Percentiles rank a stretch among this genome's conserved stretches.
Conservation (phyloP, 2,888 invertebrate genomes). For the Tridacna crocea region DNA sequence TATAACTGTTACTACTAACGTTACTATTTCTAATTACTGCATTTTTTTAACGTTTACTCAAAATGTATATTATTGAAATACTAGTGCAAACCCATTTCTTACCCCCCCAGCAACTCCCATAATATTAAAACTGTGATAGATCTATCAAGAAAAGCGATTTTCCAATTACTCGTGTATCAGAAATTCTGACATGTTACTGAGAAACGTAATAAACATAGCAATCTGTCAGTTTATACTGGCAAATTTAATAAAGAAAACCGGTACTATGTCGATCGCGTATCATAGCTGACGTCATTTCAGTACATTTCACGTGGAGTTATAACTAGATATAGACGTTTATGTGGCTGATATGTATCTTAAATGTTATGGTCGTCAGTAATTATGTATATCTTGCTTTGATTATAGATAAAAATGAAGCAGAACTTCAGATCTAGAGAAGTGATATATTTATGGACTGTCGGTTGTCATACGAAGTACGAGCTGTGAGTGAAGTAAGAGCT, state of each 20-base stretch:
- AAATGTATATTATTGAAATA: too few relatives aligned
- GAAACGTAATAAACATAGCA: slow-evolving; percentile 21
- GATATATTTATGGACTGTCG: too few relatives aligned
- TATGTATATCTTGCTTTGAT: too few relatives aligned
- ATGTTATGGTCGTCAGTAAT: too few relatives aligned
- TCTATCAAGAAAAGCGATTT: slow-evolving; percentile 11
- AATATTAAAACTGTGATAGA: neutral
- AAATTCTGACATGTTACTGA: slow-evolving; percentile 5
- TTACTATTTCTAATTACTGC: too few relatives aligned
- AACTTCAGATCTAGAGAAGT: too few relatives aligned
- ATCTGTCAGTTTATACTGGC: slow-evolving; percentile 14
- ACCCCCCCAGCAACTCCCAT: neutral
- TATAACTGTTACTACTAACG: too few relatives aligned
- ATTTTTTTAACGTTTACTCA: too few relatives aligned
- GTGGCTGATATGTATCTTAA: neutral
- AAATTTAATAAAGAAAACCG: slow-evolving; percentile 8
- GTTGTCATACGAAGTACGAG: too few relatives aligned
- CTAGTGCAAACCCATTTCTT: too few relatives aligned
- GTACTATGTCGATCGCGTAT: neutral
- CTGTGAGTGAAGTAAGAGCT: too few relatives aligned
- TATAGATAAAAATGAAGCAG: too few relatives aligned
- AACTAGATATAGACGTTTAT: neutral
- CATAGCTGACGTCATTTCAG: neutral
- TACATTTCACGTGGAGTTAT: neutral
- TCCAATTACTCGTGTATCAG: slow-evolving; percentile 12